phyloP scores from a whole-genome alignment of 2,888 invertebrate species.

The Drosophila mulleri region DNA sequence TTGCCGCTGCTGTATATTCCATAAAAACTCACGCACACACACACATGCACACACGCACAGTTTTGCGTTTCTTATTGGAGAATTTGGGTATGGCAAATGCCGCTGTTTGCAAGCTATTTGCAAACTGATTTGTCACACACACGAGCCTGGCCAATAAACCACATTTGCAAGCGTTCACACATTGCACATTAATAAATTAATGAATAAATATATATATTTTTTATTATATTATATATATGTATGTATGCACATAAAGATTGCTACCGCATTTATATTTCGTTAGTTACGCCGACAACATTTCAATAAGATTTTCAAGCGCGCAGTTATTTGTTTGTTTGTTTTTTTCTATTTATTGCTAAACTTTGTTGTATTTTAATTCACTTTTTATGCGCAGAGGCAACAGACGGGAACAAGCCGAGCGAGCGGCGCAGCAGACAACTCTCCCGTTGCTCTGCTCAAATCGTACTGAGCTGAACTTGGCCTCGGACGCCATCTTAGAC shows the following conservation, averaged over 20 bases:
- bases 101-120: conserved; percentile 59
- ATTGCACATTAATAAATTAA: conserved; percentile 49
- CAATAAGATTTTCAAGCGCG: conserved; percentile 52
- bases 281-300: conserved; percentile 67
- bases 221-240: conserved; percentile 12
- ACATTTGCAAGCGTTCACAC: conserved; percentile 74
- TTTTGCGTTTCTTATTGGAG: conserved; percentile 46
- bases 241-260: conserved; percentile 14
- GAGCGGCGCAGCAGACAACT: conserved; percentile 65
- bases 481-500: conserved; percentile 85
- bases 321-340: neutral
- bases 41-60: conserved; percentile 27
- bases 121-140: conserved; percentile 64
- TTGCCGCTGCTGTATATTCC: conserved; percentile 49
- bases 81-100: conserved; percentile 34
- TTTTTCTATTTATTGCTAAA: conserved; percentile 27
- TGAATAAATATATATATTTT: conserved; percentile 6
- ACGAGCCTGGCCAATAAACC: conserved; percentile 40
- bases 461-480: conserved; percentile 80
- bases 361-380: conserved; percentile 29
- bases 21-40: conserved; percentile 44
- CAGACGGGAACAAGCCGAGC: conserved; percentile 56
- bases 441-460: conserved; percentile 83
- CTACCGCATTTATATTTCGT: conserved; percentile 38
- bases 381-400: conserved; percentile 70